Conservation (phyloP, 2,113 vertebrate species). For the Callipepla californica region DNA sequence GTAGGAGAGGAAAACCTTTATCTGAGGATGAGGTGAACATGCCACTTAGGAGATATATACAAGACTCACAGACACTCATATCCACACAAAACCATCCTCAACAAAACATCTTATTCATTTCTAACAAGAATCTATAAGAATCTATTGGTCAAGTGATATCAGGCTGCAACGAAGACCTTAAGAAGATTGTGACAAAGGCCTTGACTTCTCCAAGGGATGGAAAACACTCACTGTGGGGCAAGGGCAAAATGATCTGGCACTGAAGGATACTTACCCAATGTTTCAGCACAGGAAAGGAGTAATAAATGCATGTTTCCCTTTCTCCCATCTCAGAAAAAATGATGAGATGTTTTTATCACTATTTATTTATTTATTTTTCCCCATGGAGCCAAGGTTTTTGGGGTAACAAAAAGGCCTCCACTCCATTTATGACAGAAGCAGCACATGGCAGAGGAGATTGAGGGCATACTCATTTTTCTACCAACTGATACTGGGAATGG, state of each 20-base stretch:
- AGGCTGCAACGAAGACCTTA: background rate
- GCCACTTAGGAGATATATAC: background rate
- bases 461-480: background rate
- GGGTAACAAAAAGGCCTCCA: background rate
- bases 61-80: background rate
- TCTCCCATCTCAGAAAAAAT: background rate
- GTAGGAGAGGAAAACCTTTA: background rate
- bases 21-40: background rate
- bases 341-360: background rate
- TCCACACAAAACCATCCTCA: background rate
- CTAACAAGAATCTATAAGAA: background rate
- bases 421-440: background rate
- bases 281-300: background rate
- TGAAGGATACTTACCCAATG: conserved; percentile 39
- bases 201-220: background rate
- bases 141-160: background rate
- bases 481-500: background rate
- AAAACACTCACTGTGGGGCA: background rate
- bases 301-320: background rate
- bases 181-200: background rate
- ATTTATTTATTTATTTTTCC: background rate
- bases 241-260: background rate
- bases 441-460: background rate
- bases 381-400: background rate
- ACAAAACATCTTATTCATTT: background rate